Conservation (phyloP, 2,888 invertebrate species). For the Nymphalis urticae region DNA sequence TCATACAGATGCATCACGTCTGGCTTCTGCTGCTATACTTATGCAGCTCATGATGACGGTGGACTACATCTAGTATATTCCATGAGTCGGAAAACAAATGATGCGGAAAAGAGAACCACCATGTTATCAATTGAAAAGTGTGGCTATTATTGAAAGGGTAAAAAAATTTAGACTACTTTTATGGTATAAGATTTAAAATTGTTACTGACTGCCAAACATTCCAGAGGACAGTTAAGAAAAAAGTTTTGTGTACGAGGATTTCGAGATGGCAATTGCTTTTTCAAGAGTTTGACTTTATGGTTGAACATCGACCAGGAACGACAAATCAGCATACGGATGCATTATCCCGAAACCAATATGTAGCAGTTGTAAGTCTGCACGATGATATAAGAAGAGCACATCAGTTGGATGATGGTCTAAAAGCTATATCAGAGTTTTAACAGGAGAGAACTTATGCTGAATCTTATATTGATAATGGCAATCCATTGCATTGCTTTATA, state of each 20-base stretch:
- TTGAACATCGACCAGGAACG: constrained; percentile 38
- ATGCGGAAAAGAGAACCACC: constrained; percentile 24
- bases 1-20: constrained; percentile 10
- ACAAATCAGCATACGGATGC: constrained; percentile 38
- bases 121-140: constrained; percentile 43
- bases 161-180: constrained; percentile 16
- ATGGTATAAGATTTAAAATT: too few species aligned
- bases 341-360: constrained; percentile 27
- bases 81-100: constrained; percentile 25
- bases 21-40: background rate
- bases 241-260: constrained; percentile 13
- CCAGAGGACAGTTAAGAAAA: background rate
- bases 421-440: constrained; percentile 30
- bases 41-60: constrained; percentile 21
- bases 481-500: constrained; percentile 41
- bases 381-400: constrained; percentile 35
- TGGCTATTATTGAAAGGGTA: constrained; percentile 39
- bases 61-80: constrained; percentile 17
- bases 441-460: constrained; percentile 25
- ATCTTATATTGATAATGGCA: constrained; percentile 40
- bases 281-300: constrained; percentile 34
- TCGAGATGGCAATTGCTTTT: constrained; percentile 36
- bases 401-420: constrained; percentile 37
- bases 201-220: too few species aligned
- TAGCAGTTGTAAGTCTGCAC: constrained; percentile 17